Evolutionary conservation across 1,140 invertebrate genomes (phyloP), one percentile per base, ranked within the genome.

Genomic region (Eumaeus atala): DNA sequence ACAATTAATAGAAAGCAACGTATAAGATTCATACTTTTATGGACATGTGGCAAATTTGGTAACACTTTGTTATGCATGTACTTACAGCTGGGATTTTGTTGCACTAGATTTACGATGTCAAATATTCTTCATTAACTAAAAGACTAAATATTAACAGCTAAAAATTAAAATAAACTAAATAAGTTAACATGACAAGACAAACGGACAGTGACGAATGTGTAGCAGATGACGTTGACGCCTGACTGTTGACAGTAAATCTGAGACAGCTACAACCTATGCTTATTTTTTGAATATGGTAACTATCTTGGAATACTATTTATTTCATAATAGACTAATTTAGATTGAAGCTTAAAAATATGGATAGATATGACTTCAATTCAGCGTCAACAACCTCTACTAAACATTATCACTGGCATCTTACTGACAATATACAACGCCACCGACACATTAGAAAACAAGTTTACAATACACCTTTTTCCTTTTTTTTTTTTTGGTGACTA

Each of bases 171-270:
- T 44, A 16, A 16, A 44, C 9, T 44, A 44, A 44, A 44, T 44
- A 44, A 44, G 40, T 44, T 44, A 16, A 16, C 8, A 44, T 44
- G 40, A 44, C 40, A 44, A 44, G 40, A 44, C 12, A 44, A 44
- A 44, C 40, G 14, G 40, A 44, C 40, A 17, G 16, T 44, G 16
- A 28, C 21, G 21, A 28, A 28, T 28, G 6, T 2, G 40, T 44
- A 3, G 21, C 21, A 6, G 21, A 37, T 37, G 35, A 37, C 35
- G 35, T 37, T 37, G 35, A 37, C 35, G n/a, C n/a, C n/a, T n/a
- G n/a, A n/a, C n/a, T n/a, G 9, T 37, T 37, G 35, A 37, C 35
- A 37, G 35, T 5, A 28, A 28, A 28, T 28, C 2, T 28, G 21
- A 28, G 6, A 28, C 21, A 28, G 6, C 2, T 28, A 3, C 21